These are phyloP conservation scores for Mustela nigripes DNA, from an alignment of 2,113 vertebrate genomes.

Conservation along the genomic window DNA sequence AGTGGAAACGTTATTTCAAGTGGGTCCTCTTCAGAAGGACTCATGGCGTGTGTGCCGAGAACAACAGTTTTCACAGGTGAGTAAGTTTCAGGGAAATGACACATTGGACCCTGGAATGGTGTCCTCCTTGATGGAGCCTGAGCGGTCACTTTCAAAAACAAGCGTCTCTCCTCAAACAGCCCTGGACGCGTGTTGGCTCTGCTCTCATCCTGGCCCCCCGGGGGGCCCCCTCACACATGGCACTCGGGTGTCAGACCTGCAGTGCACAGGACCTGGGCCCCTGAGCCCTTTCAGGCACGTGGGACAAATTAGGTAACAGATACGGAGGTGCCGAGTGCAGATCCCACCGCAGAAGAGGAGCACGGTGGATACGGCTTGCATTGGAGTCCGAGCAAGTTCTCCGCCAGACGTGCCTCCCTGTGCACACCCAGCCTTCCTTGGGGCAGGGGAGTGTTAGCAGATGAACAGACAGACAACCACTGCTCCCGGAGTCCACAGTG, in stretches of 20 bases:
- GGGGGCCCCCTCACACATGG: accelerated
- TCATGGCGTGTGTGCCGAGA: accelerated
- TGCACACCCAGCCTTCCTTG: background rate
- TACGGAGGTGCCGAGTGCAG: accelerated
- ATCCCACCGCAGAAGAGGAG: background rate
- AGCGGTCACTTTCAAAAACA: background rate
- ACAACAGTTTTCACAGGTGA: background rate
- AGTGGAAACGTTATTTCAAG: background rate
- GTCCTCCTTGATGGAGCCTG: background rate
- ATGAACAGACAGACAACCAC: background rate
- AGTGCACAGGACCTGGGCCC: accelerated
- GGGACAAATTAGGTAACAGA: background rate
- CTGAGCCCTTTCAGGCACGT: background rate
- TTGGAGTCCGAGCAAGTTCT: accelerated
- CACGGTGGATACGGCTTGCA: accelerated
- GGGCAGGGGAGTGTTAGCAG: background rate
- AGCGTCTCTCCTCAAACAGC: background rate
- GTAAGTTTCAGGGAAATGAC: background rate
- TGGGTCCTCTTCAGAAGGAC: background rate
- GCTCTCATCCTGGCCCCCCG: accelerated
- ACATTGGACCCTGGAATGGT: background rate
- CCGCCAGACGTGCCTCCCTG: too few relatives aligned
- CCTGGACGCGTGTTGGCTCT: accelerated
- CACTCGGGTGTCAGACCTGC: background rate
- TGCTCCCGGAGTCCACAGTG: accelerated